phyloP scores from a whole-genome alignment of 2,113 vertebrate species.

The Chionomys nivalis region DNA sequence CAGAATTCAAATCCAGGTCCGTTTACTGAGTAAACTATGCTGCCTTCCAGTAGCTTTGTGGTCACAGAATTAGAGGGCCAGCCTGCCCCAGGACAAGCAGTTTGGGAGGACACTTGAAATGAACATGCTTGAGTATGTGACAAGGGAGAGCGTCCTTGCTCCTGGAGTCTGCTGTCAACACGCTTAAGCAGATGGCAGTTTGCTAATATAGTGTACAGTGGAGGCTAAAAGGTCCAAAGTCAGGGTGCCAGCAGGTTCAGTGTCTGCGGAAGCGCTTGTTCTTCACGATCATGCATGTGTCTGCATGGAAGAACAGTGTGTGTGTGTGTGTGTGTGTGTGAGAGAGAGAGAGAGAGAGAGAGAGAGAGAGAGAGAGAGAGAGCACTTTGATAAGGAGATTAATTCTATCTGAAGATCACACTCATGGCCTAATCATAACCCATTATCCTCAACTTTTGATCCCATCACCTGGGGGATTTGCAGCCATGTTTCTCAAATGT shows the following conservation, averaged over 20 bases:
- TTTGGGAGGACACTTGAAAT: not conserved
- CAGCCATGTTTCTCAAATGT: not conserved
- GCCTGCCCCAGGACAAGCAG: not conserved
- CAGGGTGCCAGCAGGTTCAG: not conserved
- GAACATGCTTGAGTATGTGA: not conserved
- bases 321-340: not conserved
- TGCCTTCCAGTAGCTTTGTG: not conserved
- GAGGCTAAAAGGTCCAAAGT: not conserved
- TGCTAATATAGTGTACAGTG: not conserved
- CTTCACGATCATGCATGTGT: not conserved
- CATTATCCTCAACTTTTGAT: not conserved
- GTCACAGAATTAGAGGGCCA: not conserved
- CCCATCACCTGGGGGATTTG: not conserved
- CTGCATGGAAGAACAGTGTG: not conserved
- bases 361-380: no score
- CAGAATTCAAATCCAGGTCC: not conserved
- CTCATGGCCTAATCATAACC: not conserved
- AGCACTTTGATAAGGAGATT: not conserved
- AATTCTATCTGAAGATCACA: not conserved
- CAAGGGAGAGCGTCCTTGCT: not conserved
- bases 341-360: no score
- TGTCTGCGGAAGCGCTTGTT: no score
- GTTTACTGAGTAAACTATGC: not conserved
- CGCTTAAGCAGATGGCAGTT: not conserved
- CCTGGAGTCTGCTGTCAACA: not conserved